These are phyloP conservation scores for Channa maculata DNA, from an alignment of 2,113 vertebrate species.

Conservation along the genomic window DNA sequence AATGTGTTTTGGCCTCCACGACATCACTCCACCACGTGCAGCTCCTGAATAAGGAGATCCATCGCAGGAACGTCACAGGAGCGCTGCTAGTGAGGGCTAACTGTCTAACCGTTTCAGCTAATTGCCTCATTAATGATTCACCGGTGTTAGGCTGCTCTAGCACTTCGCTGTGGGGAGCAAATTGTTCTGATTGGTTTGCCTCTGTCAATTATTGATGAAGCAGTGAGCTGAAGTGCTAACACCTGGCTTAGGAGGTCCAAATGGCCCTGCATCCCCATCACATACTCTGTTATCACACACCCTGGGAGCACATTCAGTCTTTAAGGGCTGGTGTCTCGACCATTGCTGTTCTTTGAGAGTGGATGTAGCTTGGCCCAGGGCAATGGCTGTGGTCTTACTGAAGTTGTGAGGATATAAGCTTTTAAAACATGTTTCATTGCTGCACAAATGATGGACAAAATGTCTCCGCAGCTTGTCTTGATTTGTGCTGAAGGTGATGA, in stretches of 20 bases:
- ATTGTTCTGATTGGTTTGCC: slow-evolving; percentile 88
- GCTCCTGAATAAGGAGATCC: slow-evolving; percentile 60
- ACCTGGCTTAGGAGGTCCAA: slow-evolving; percentile 83
- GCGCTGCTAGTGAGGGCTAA: slow-evolving; percentile 75
- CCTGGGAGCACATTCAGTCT: slow-evolving; percentile 62
- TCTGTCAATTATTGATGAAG: slow-evolving; percentile 88
- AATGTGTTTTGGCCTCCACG: slow-evolving; percentile 33
- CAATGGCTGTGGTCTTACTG: slow-evolving; percentile 57
- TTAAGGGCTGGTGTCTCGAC: slow-evolving; percentile 53
- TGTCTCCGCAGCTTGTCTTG: neutral
- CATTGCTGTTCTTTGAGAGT: slow-evolving; percentile 53
- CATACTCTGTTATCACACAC: slow-evolving; percentile 71
- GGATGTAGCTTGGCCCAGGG: slow-evolving; percentile 59
- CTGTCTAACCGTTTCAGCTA: slow-evolving; percentile 85
- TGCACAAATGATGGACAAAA: slow-evolving; percentile 52
- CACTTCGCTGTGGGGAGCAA: slow-evolving; percentile 85
- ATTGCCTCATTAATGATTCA: slow-evolving; percentile 89
- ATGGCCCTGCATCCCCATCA: slow-evolving; percentile 74
- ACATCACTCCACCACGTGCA: slow-evolving; percentile 54
- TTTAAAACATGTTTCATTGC: slow-evolving; percentile 41
- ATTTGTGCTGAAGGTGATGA: slow-evolving; percentile 6
- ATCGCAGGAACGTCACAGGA: slow-evolving; percentile 67
- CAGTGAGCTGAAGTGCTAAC: slow-evolving; percentile 84
- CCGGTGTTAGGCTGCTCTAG: slow-evolving; percentile 82
- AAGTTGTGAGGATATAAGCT: slow-evolving; percentile 58